Conservation (phyloP, 2,113 vertebrate species). For the Danionella cerebrum region DNA sequence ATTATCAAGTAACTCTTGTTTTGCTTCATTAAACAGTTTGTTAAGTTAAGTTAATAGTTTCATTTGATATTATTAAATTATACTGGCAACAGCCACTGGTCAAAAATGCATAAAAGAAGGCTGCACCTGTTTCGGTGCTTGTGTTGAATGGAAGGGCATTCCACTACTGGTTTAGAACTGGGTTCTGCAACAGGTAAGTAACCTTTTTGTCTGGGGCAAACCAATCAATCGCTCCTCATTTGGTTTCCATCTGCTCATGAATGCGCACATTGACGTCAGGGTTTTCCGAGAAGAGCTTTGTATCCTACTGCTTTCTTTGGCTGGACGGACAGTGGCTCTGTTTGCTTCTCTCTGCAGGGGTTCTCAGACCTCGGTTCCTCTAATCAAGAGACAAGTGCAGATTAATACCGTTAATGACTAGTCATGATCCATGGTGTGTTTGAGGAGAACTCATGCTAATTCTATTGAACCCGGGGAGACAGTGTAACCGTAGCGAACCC, state of each 20-base stretch:
- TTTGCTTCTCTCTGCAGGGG: conserved; percentile 23
- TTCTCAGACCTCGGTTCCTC: neutral
- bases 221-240: neutral
- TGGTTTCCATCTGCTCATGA: neutral
- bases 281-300: conserved; percentile 2
- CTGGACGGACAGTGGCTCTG: neutral
- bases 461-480: conserved; percentile 1
- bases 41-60: no score
- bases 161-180: neutral
- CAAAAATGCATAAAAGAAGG: no score
- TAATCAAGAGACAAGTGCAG: neutral
- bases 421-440: conserved; percentile 11
- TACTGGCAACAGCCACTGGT: no score
- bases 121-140: no score
- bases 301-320: neutral
- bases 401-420: conserved; percentile 15
- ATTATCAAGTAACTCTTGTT: no score
- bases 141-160: no score
- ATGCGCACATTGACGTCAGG: conserved; percentile 12
- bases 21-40: no score
- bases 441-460: conserved; percentile 4
- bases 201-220: neutral
- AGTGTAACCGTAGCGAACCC: conserved; percentile 1
- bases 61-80: no score
- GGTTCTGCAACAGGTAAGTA: neutral